Base-by-base conservation (phyloP, 2,888 invertebrate species). In the Drosophila stalkeri region DNA sequence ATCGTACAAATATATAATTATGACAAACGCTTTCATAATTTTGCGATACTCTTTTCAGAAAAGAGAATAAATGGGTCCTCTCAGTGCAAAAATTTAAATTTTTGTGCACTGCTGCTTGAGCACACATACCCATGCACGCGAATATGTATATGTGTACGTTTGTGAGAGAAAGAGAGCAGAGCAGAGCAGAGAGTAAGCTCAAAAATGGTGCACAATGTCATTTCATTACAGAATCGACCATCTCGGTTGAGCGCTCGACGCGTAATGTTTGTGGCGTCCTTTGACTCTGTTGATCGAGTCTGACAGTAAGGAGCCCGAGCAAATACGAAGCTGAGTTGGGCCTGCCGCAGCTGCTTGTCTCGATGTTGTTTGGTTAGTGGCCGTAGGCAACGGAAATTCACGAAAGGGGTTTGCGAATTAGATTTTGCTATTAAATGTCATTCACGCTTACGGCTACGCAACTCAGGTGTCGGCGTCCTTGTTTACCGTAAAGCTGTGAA, bases 391-490 rank as follows among this genome's bases (percentile, higher is more conserved):
- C 59, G 65, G 67, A 72, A 70, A 73, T 65, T 57, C 41, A 44
- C 46, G 23, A 66, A 72, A 64, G 77, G 74, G 77, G 66, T 65
- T 62, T 63, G 64, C 62, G 77, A 82, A 86, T 86, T 80, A 80
- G 65, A 86, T 82, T 82, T 80, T 41, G 61, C 69, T 80, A 70
- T 80, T 70, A 70, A 62, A 65, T 75, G 67, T 67, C 64, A 67
- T 62, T 69, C 57, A 72, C 52, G 66, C 51, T 51, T 37, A 44
- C 47, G 61, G 55, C 74, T 59, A 51, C 47, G 64, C 46, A 67
- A 56, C 37, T 68, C 61, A 72, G 73, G 60, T 72, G 72, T 59
- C 67, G 65, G 67, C 77, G 79, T 78, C 75, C 67, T 56, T 72
- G 56, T 59, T 54, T 54, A 46, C 33, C 55, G 35, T 39, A 49